Base-by-base conservation (phyloP, 2,888 invertebrate species). In the Thelaira solivaga region DNA sequence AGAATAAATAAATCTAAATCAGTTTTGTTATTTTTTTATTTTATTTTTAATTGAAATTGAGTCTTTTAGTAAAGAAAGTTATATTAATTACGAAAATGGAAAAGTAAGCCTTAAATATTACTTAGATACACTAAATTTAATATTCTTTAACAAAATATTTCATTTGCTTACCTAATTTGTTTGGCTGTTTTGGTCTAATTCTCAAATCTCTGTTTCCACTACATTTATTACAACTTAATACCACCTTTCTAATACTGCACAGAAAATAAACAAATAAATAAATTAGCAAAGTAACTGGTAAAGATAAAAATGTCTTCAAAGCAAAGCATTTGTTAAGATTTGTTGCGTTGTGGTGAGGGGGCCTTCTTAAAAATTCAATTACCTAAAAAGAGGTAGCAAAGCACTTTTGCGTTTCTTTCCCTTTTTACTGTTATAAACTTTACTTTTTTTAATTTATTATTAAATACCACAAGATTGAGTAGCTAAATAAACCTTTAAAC, bases 381-480 rank as follows among this genome's bases (percentile, higher is more conserved):
- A 71, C 74, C 74, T 74, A 69, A 65, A 64, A 74, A 74, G 74
- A 78, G 74, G 78, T 78, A 74, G 57, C 13, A 65, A 51, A 22
- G 39, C 36, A 53, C 22, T 34, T 29, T 31, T 29, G 29, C 20
- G 16, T n/a, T 43, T 29, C 22, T 51, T 45, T 2, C 22, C 18
- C 34, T 47, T 47, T 16, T 11, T 34, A 11, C 34, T 41, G 7
- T 18, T 47, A 24, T 11, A 36, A 6, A 26, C 8, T 49, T 36
- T 47, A 6, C 26, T 49, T n/a, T 2, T 10, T 18, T 3, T n/a
- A 62, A 7, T 13, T 31, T 67, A 29, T 31, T 24, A 16, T 7
- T 34, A 77, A 78, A 78, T 78, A 69, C 78, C 74, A 78, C 74
- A 78, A 74, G 69, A 78, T 74, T 78, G 78, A 68, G 59, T 71